A percentile compares a stretch with the other conserved stretches of the same genome.
Evolutionary conservation across 2,113 vertebrate genomes (phyloP).

Genomic region (Perccottus glenii): DNA sequence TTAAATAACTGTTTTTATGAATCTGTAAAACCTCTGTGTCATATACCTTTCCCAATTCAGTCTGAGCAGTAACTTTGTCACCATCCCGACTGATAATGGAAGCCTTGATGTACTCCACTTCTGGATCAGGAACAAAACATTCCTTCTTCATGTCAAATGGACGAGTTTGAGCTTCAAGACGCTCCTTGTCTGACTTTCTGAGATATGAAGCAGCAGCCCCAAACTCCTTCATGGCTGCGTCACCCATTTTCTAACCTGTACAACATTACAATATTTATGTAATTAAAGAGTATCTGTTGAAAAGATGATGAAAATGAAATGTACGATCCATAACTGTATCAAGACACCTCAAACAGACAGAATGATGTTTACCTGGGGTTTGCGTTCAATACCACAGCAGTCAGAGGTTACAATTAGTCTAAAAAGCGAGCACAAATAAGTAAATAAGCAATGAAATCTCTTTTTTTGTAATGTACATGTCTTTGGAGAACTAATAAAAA

Average conservation of each 20-base stretch:
- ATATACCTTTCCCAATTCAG: conserved; percentile 79
- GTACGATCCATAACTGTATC: too few relatives aligned
- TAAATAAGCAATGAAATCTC: too few relatives aligned
- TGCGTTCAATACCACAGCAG: too few relatives aligned
- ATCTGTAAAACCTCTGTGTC: too few relatives aligned
- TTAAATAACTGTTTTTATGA: too few relatives aligned
- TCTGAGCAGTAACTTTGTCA: conserved; percentile 80
- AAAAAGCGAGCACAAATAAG: not conserved
- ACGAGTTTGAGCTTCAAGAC: conserved; percentile 73
- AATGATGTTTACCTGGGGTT: too few relatives aligned
- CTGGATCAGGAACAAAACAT: conserved; percentile 81
- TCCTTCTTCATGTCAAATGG: conserved; percentile 79
- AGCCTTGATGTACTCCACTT: conserved; percentile 80
- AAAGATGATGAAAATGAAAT: too few relatives aligned
- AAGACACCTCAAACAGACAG: too few relatives aligned
- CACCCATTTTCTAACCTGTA: conserved; percentile 70
- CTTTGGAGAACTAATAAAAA: not conserved
- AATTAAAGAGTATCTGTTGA: too few relatives aligned
- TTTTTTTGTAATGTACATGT: too few relatives aligned
- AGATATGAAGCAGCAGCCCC: conserved; percentile 80
- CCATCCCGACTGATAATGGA: conserved; percentile 78
- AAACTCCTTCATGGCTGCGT: conserved; percentile 80
- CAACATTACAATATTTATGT: too few relatives aligned
- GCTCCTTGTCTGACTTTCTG: conserved; percentile 84
- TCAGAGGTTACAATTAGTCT: not conserved